Evolutionary conservation across 2,113 vertebrate species (phyloP).

Genomic region (Nansenia antarctica): DNA sequence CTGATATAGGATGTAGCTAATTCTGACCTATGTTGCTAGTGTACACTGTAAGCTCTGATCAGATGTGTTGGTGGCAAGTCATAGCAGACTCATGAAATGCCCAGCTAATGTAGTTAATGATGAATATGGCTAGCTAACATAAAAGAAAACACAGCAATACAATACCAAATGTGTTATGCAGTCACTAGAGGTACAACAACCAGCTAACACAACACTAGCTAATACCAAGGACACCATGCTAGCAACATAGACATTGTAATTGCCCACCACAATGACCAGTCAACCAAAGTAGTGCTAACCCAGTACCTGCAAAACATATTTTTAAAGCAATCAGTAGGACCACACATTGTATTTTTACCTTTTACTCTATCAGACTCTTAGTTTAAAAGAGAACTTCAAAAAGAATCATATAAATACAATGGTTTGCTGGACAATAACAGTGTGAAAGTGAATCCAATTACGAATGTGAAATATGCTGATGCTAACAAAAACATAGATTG

Average conservation of each 20-base stretch:
- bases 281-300: background rate
- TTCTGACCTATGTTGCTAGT: background rate
- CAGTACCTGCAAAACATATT: background rate
- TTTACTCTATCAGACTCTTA: background rate
- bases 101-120: background rate
- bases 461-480: conserved; percentile 38
- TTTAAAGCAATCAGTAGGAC: background rate
- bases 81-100: background rate
- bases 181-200: background rate
- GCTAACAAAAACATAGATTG: conserved; percentile 22
- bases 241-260: too few relatives aligned
- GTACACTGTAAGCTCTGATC: background rate
- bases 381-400: too few relatives aligned
- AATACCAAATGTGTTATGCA: too few relatives aligned
- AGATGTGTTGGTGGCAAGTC: background rate
- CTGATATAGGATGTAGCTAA: background rate
- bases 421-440: conserved; percentile 23
- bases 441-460: conserved; percentile 30
- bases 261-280: background rate
- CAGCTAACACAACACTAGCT: background rate
- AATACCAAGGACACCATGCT: background rate
- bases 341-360: background rate
- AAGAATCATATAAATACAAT: background rate
- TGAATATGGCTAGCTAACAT: background rate
- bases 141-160: too few relatives aligned